Evolutionary conservation across 2,888 invertebrate species (phyloP), one percentile per base, ranked within the genome.

Genomic region (Tortricodes alternella): DNA sequence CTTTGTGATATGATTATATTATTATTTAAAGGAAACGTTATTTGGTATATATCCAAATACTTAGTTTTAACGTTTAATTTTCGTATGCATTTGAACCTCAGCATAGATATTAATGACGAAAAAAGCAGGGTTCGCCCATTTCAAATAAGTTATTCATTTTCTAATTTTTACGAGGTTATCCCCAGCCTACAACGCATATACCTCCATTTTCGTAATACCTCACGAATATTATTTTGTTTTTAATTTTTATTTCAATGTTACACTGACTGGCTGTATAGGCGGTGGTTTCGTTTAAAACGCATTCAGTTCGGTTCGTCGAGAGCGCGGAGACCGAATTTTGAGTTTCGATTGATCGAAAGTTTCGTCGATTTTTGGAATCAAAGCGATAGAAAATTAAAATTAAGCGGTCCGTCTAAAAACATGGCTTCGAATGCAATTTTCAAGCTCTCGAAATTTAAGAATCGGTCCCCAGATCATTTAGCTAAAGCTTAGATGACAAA

Each of bases 161-260:
- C 60, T 60, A 64, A 61, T 62, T 44, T 43, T 50, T 61, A 60
- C 64, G 68, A 67, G 66, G 70, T 69, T 61, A 64, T 69, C 71
- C 67, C 70, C 70, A 64, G 69, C 60, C 61, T 67, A 69, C 61
- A 74, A 76, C 74, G 74, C 74, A 73, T 77, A 74, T 85, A 86
- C 85, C 87, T 88, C 87, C 78, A 76, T 66, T 74, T 78, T 76
- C 62, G 70, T 84, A 85, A 75, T 89, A 89, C 89, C 89, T 89
- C 89, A 88, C 72, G 76, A 81, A 83, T 85, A 83, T 83, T 87
- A 85, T 86, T 85, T 83, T 88, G 82, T 86, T 82, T 84, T 77
- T 85, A 83, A 78, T 86, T 83, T 85, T 86, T 83, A 87, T 88
- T 80, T 76, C 76, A 80, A 78, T 80, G 86, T 87, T 86, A 83